Evolutionary conservation across 2,113 vertebrate species (phyloP), one percentile per base, ranked within the genome.

Genomic region (Muscicapa adusta): DNA sequence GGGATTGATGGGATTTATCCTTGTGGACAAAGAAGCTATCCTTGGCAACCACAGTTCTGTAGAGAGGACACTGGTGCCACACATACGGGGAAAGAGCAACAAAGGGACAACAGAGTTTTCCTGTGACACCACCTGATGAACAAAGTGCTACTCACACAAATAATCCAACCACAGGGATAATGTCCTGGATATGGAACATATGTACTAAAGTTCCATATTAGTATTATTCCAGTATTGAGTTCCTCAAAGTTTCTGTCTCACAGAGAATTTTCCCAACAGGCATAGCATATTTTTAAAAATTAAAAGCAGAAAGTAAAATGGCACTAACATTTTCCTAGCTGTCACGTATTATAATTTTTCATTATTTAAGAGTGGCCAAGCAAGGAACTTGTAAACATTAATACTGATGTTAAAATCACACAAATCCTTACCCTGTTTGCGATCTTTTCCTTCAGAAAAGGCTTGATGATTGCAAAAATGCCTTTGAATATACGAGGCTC

Each of bases 381-480:
- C 43, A 83, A 63, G 13, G 25, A 76, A 67, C 38, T 78, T 61
- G 31, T 2, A 70, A 54, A 63, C 9, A 33, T 42, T 29, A 71
- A 25, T 17, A 36, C 38, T 36, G 57, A 34, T 17, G 18, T 63
- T 54, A 42, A 73, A 93, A 76, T 45, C 19, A 73, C 33, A 70
- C 1, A 47, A 38, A 56, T 86, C 97, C 98, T 99, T 98, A 99
- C 99, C 98, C 99, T 98, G 90, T 99, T 99, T 63, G 99, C 99
- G 96, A 99, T 99, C 97, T 99, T 99, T 97, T 99, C 99, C 97
- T 99, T 99, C 96, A 99, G 97, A 97, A 99, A 99, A 40, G 99
- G 99, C 92, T 99, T 99, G 94, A 99, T 99, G 95, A 99, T 99
- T 67, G 99, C 99, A 97, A 99, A 99, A 96, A 99, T 99, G 88